A percentile compares a stretch with the other conserved stretches of the same genome.
Conservation (phyloP, 2,797 vertebrate species). For the Borostomias antarcticus region DNA sequence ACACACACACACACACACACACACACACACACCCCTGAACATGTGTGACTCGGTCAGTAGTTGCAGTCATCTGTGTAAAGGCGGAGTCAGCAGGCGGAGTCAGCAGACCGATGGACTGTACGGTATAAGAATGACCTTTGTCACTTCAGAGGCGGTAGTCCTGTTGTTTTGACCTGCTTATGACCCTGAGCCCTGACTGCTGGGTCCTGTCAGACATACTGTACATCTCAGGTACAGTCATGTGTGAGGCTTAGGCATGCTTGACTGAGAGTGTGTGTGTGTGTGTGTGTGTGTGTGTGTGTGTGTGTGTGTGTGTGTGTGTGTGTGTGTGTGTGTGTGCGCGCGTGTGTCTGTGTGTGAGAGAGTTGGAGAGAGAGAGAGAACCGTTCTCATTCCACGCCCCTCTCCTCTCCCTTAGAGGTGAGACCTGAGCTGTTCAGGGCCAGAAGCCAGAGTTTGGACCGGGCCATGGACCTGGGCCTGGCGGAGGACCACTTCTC, state of each 20-base stretch:
- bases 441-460: constrained; percentile 70
- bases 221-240: no score
- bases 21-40: no score
- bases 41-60: not conserved
- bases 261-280: not conserved
- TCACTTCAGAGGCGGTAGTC: not conserved
- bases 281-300: not conserved
- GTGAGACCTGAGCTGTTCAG: constrained; percentile 72
- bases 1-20: not conserved
- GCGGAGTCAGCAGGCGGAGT: not conserved
- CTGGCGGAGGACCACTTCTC: constrained; percentile 96
- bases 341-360: not conserved
- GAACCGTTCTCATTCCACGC: constrained; percentile 18
- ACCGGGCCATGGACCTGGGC: constrained; percentile 88
- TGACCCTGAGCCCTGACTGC: no score
- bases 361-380: not conserved
- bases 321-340: not conserved
- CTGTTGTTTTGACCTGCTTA: not conserved
- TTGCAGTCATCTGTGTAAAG: not conserved
- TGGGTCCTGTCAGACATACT: no score
- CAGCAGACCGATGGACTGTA: no score
- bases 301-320: not conserved
- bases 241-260: not conserved
- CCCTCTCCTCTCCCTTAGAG: constrained; percentile 62
- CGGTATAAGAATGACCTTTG: not conserved